Base-by-base conservation (phyloP, 2,113 vertebrate genomes). In the Etia nguti region DNA sequence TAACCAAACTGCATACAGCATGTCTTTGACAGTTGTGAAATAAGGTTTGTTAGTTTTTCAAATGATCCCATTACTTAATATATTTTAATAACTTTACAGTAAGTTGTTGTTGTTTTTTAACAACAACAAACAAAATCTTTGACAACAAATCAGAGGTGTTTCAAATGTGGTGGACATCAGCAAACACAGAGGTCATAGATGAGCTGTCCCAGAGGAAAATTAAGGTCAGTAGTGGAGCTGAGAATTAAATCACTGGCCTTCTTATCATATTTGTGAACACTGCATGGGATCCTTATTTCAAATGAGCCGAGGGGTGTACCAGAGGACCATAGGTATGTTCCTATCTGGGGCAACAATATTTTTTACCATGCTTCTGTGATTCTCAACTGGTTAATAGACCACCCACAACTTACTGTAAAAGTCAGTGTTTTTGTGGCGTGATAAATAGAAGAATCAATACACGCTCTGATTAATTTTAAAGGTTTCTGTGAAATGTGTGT, bases 381-480 rank as follows among this genome's bases (percentile, higher is more conserved):
- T 50, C 73, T 52, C 50, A 52, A 77, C 10, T 52, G 46, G 46
- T 77, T 77, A 77, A 52, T 77, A 50, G 46, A 52, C 26, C 26
- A 77, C 46, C 26, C 18, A 6, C 1, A 34, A 77, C 26, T 20
- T 77, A 77, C 46, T 52, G 73, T 54, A 75, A 24, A 81, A 68
- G 70, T 50, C 56, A 2, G 2, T 50, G 5, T 79, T 73, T 86
- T 41, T 83, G 29, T 34, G 70, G 57, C 4, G 38, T 85, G 83
- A 86, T 50, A 15, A 60, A 85, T 82, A 34, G 60, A 83, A 84
- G 22, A 62, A 83, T 86, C 81, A 36, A 89, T 84, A 80, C 81
- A 24, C 12, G 4, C 59, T 65, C 24, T 46, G 18, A 62, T 50
- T 83, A 8, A 80, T 83, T 86, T 83, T 26, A 46, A 54, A 54